Evolutionary conservation across 2,113 vertebrate species (phyloP).

Genomic region (Erpornis zantholeuca): DNA sequence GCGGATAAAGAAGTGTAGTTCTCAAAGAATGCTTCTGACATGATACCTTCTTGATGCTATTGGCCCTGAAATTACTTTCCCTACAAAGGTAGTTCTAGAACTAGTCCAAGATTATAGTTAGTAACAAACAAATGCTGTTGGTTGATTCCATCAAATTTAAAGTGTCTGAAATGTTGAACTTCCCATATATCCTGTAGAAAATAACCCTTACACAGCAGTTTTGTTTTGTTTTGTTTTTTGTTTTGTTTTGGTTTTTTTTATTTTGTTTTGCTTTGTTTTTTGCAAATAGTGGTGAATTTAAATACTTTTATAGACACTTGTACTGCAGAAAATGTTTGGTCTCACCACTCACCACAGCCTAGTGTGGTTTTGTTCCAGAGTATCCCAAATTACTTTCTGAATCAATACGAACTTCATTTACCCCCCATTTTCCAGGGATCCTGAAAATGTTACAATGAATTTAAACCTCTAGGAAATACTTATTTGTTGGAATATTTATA

Average conservation of each 20-base stretch:
- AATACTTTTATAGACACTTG: neutral
- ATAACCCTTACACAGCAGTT: accelerated
- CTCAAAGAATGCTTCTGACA: neutral
- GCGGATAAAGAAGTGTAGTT: neutral
- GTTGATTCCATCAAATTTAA: neutral
- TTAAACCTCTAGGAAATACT: neutral
- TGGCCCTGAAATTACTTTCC: neutral
- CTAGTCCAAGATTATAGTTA: neutral
- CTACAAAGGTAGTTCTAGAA: neutral
- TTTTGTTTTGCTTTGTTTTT: neutral
- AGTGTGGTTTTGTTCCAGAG: too few species aligned
- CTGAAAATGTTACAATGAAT: neutral
- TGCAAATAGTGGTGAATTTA: neutral
- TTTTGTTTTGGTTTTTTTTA: neutral
- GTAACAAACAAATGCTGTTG: neutral
- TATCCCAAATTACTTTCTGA: neutral
- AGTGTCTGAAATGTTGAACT: neutral
- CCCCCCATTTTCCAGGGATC: neutral
- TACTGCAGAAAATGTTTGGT: neutral
- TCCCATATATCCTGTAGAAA: neutral
- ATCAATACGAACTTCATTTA: neutral
- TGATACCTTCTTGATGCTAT: neutral
- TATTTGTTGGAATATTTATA: neutral
- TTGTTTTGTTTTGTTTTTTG: too few species aligned
- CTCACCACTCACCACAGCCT: neutral